Conservation (phyloP, 2,113 vertebrate genomes). For the human region GRCh38 chr5:158065001-158065500, state of each 20-base stretch:
- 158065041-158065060: not conserved
- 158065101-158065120: not conserved
- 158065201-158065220: not conserved
- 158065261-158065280: not conserved
- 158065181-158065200: not conserved
- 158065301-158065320: not conserved
- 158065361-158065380: not conserved
- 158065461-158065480: not conserved
- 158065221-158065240: not conserved
- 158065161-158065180: not conserved
- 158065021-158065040: not conserved
- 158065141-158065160: not conserved
- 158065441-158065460: not conserved
- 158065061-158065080: not conserved
- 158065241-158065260: not conserved
- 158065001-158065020: not conserved
- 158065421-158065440: not conserved
- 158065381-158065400: not conserved
- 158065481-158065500: not conserved
- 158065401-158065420: not conserved
- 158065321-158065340: slow-evolving; percentile 9
- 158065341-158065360: not conserved
- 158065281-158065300: not conserved
- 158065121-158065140: not conserved
- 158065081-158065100: not conserved